A percentile compares a stretch with the other conserved stretches of the same genome.
phyloP scores from a whole-genome alignment of 2,888 invertebrate genomes.

The Parnassius mnemosyne region DNA sequence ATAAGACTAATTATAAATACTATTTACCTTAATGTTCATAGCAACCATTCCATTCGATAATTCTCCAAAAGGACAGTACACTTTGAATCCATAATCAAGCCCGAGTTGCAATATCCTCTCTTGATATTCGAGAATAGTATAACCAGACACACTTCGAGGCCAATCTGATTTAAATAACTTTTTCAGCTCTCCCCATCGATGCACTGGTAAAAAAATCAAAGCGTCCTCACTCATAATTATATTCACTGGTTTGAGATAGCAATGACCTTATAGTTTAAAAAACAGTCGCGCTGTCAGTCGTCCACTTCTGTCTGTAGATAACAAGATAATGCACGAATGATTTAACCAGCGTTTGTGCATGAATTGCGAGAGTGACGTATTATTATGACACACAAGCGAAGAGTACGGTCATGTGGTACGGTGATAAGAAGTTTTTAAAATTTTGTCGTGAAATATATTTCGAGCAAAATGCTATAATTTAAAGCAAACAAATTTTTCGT shows the following conservation, averaged over 20 bases:
- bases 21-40: slow-evolving; percentile 46
- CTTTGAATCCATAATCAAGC: slow-evolving; percentile 46
- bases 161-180: slow-evolving; percentile 37
- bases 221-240: slow-evolving; percentile 30
- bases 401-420: no score
- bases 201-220: slow-evolving; percentile 36
- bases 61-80: slow-evolving; percentile 63
- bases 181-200: slow-evolving; percentile 44
- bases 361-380: no score
- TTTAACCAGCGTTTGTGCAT: not conserved
- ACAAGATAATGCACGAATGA: slow-evolving; percentile 9
- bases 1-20: no score
- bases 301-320: slow-evolving; percentile 13
- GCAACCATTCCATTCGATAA: slow-evolving; percentile 56
- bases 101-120: slow-evolving; percentile 46
- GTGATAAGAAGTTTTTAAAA: no score
- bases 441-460: no score
- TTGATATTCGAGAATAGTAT: slow-evolving; percentile 55
- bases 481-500: no score
- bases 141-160: slow-evolving; percentile 53
- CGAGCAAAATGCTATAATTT: no score
- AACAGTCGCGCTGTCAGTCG: not conserved
- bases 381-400: no score
- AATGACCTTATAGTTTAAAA: not conserved
- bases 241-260: not conserved